Conservation (phyloP, 92 coral and sea anemone genomes). For the Parazoanthus darwini region DNA sequence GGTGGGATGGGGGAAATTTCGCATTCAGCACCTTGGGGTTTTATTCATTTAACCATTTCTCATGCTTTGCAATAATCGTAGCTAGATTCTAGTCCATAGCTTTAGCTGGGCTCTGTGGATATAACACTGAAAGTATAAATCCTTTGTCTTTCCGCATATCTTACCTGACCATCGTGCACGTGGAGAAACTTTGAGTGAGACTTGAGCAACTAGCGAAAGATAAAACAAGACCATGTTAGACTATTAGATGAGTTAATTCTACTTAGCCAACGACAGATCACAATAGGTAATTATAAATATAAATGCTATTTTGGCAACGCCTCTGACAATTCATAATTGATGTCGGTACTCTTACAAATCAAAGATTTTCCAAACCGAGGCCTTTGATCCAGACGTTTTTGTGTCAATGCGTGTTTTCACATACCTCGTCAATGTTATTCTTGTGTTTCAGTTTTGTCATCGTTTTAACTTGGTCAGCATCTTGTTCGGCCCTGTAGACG, state of each 20-base stretch:
- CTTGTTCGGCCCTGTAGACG: slow-evolving; percentile 73
- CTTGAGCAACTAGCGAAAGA: slow-evolving; percentile 66
- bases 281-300: neutral
- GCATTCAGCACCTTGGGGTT: no score
- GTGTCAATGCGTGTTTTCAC: neutral
- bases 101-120: no score
- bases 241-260: neutral
- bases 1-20: no score
- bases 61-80: no score
- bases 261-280: neutral
- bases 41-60: no score
- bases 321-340: no score
- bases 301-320: neutral
- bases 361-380: neutral
- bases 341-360: no score
- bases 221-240: neutral
- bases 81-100: no score
- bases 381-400: neutral
- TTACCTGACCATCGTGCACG: slow-evolving; percentile 88
- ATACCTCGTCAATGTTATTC: slow-evolving; percentile 94
- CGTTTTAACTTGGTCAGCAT: slow-evolving; percentile 78
- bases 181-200: slow-evolving; percentile 91
- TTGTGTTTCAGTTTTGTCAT: slow-evolving; percentile 92
- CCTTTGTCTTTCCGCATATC: neutral
- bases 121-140: no score